Conservation (phyloP, 2,113 vertebrate species). For the Mirza zaza region DNA sequence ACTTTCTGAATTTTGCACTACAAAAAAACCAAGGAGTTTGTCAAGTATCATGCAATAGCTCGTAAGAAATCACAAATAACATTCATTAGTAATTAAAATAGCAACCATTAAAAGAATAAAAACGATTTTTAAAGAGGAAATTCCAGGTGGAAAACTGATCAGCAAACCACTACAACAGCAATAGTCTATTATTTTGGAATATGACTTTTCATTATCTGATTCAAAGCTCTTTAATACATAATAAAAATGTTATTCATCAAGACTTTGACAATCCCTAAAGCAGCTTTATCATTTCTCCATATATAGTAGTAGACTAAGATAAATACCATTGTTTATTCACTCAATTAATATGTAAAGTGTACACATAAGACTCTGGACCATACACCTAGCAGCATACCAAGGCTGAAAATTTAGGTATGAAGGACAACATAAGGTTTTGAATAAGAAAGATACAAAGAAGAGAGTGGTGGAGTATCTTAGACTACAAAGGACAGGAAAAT, state of each 20-base stretch:
- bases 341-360: not conserved
- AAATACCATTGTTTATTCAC: not conserved
- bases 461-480: not conserved
- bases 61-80: not conserved
- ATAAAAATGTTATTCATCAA: conserved; percentile 10
- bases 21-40: not conserved
- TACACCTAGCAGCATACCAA: not conserved
- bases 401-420: not conserved
- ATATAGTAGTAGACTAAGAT: not conserved
- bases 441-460: not conserved
- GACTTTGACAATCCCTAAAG: not conserved
- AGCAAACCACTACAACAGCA: not conserved
- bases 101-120: not conserved
- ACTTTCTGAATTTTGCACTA: not conserved
- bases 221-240: not conserved
- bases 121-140: not conserved
- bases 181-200: not conserved
- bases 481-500: not conserved
- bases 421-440: not conserved
- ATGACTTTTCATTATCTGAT: not conserved
- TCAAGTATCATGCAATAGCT: not conserved
- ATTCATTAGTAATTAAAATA: not conserved
- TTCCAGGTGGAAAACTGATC: not conserved
- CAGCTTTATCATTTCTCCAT: not conserved
- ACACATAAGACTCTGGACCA: not conserved